Evolutionary conservation across 2,113 vertebrate species (phyloP).

Genomic region (Microtus richardsoni): DNA sequence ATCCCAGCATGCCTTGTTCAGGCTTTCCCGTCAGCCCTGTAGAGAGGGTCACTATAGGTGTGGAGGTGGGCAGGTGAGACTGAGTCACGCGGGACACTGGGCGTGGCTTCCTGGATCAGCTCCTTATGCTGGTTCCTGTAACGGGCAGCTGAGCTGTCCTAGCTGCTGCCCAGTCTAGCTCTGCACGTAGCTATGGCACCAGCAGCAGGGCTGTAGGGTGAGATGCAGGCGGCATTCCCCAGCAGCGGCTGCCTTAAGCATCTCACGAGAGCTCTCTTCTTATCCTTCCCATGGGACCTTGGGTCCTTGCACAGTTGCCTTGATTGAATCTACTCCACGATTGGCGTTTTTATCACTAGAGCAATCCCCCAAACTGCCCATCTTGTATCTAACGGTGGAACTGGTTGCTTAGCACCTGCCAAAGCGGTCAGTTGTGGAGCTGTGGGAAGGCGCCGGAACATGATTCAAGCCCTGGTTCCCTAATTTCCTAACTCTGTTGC

Average conservation of each 20-base stretch:
- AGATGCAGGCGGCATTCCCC: neutral
- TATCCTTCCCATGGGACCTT: neutral
- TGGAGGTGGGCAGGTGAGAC: conserved; percentile 71
- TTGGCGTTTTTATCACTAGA: neutral
- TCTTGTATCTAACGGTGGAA: neutral
- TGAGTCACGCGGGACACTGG: conserved; percentile 71
- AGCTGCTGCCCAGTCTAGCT: conserved; percentile 43
- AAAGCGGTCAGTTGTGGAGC: neutral
- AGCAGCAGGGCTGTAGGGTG: neutral
- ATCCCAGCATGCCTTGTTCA: conserved; percentile 54
- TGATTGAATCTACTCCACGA: neutral
- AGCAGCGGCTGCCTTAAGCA: neutral
- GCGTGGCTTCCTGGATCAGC: conserved; percentile 70
- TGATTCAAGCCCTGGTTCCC: neutral
- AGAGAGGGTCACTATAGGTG: conserved; percentile 53
- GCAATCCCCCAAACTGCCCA: neutral
- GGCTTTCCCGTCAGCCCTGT: conserved; percentile 2
- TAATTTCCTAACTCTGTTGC: neutral
- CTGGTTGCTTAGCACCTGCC: neutral
- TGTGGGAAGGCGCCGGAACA: neutral
- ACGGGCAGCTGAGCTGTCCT: conserved; percentile 72
- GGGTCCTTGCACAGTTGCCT: neutral
- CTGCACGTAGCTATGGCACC: conserved; percentile 25
- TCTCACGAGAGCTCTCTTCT: neutral
- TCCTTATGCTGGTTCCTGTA: conserved; percentile 78